Percentiles rank a stretch among this genome's conserved stretches.
phyloP scores from a whole-genome alignment of 2,888 invertebrate species.

The Metopia argyrocephala region DNA sequence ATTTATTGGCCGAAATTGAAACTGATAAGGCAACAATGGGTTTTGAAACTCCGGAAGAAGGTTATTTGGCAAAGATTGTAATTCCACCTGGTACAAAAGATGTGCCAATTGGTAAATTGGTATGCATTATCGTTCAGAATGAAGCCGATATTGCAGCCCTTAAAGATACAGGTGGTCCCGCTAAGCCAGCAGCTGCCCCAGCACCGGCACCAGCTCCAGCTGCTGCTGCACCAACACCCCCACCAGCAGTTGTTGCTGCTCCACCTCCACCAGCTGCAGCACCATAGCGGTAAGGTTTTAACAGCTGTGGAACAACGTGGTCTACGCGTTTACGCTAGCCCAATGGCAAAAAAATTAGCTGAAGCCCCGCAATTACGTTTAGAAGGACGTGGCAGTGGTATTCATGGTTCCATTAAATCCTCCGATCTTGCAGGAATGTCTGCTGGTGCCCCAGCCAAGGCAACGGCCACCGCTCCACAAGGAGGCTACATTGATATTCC shows the following conservation, averaged over 20 bases:
- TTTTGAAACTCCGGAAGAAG: constrained; percentile 99
- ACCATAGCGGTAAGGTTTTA: constrained; percentile 74
- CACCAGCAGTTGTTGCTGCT: constrained; percentile 77
- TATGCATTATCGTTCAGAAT: constrained; percentile 96
- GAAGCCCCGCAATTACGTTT: constrained; percentile 85
- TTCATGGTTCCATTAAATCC: constrained; percentile 90
- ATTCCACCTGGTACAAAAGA: constrained; percentile 94
- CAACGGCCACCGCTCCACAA: constrained; percentile 69
- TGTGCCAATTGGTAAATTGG: constrained; percentile 94
- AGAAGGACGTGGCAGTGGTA: constrained; percentile 87
- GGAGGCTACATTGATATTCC: constrained; percentile 85
- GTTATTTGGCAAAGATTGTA: constrained; percentile 95
- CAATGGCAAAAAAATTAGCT: constrained; percentile 94
- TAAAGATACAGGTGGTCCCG: constrained; percentile 81
- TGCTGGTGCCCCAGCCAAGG: constrained; percentile 76
- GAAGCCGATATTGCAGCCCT: constrained; percentile 91
- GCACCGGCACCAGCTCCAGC: constrained; percentile 70
- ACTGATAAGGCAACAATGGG: constrained; percentile 99
- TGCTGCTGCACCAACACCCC: constrained; percentile 71
- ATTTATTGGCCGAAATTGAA: constrained; percentile 98
- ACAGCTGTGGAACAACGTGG: constrained; percentile 79
- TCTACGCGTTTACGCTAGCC: constrained; percentile 92
- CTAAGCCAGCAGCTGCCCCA: constrained; percentile 72
- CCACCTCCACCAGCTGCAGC: constrained; percentile 78
- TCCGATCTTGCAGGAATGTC: constrained; percentile 84